Conservation (phyloP, 2,888 invertebrate genomes). For the Aplocera efformata region DNA sequence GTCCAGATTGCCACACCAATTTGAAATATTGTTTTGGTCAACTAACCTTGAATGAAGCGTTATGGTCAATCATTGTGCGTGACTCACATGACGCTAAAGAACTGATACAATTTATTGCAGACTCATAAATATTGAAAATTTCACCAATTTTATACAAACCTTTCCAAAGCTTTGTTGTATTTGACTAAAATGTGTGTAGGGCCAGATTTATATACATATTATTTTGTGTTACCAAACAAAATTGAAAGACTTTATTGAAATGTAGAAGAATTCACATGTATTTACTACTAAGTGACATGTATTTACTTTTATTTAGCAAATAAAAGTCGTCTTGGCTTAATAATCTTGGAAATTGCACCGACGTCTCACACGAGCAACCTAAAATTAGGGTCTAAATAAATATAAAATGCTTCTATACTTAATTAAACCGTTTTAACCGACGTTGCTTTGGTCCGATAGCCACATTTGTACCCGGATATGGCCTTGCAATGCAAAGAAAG, state of each 20-base stretch:
- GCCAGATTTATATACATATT: too few relatives aligned
- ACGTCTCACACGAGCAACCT: conserved; percentile 29
- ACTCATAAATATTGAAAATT: too few relatives aligned
- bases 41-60: conserved; percentile 24
- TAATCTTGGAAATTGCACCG: conserved; percentile 30
- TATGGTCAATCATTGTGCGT: conserved; percentile 20
- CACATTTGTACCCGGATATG: conserved; percentile 39
- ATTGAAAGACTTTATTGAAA: too few relatives aligned
- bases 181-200: too few relatives aligned
- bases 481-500: conserved; percentile 33
- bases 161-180: too few relatives aligned
- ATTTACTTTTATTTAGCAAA: too few relatives aligned
- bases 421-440: conserved; percentile 37
- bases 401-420: conserved; percentile 3
- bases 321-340: too few relatives aligned
- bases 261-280: too few relatives aligned
- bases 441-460: conserved; percentile 1
- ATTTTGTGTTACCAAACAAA: too few relatives aligned
- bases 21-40: conserved; percentile 27
- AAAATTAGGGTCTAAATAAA: conserved; percentile 30
- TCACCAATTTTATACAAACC: too few relatives aligned
- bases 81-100: conserved; percentile 17
- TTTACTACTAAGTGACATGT: too few relatives aligned
- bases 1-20: conserved; percentile 14
- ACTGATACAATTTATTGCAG: conserved; percentile 1